These are phyloP conservation scores for Rhyzopertha dominica DNA, from an alignment of 1,140 invertebrate species.

Conservation along the genomic window DNA sequence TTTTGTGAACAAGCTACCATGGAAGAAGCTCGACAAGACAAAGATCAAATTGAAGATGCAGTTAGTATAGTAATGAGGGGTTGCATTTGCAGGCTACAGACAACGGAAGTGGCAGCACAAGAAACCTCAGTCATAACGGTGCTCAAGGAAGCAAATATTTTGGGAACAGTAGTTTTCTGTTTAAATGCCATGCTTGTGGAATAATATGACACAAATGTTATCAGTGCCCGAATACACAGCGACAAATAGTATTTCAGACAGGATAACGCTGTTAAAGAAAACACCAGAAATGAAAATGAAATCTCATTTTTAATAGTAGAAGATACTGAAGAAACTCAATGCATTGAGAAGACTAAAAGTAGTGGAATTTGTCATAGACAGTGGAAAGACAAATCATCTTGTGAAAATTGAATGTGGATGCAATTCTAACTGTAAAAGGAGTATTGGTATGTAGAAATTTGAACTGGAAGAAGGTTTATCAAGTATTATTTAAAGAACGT, in stretches of 20 bases:
- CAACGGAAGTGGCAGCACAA: slow-evolving; percentile 2
- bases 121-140: slow-evolving; percentile 2
- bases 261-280: neutral
- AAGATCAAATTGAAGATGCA: too few relatives aligned
- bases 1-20: slow-evolving; percentile 5
- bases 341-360: neutral
- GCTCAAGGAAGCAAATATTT: too few relatives aligned
- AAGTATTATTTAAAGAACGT: slow-evolving; percentile 13
- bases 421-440: neutral
- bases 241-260: too few relatives aligned
- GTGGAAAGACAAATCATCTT: neutral
- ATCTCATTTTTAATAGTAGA: neutral
- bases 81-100: slow-evolving; percentile 5
- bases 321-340: neutral
- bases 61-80: too few relatives aligned
- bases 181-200: neutral
- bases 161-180: neutral
- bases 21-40: neutral
- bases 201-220: neutral
- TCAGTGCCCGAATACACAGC: slow-evolving; percentile 2
- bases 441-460: slow-evolving; percentile 6
- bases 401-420: neutral
- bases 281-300: slow-evolving; percentile 2
- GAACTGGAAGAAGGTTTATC: slow-evolving; percentile 4
- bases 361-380: neutral